phyloP scores from a whole-genome alignment of 2,797 vertebrate genomes.

The Linurgus olivaceus region DNA sequence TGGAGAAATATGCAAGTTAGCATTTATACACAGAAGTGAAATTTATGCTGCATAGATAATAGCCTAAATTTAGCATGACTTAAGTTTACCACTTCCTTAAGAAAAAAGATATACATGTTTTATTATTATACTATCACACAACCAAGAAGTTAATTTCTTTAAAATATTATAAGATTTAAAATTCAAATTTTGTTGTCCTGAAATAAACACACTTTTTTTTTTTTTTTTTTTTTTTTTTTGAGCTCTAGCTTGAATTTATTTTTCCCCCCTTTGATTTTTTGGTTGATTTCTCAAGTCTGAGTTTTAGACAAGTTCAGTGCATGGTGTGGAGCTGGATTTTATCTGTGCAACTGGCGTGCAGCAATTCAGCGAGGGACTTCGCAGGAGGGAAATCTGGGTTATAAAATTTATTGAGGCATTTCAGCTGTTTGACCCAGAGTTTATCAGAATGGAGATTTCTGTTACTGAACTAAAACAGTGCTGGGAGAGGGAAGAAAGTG shows the following conservation, averaged over 20 bases:
- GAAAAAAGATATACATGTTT: conserved; percentile 72
- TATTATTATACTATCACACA: conserved; percentile 67
- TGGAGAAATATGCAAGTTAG: conserved; percentile 88
- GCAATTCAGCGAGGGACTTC: background rate
- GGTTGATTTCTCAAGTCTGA: background rate
- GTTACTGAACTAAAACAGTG: background rate
- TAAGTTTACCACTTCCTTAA: conserved; percentile 85
- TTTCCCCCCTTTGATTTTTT: background rate
- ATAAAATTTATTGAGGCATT: background rate
- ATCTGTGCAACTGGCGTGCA: background rate
- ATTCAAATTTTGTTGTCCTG: conserved; percentile 53
- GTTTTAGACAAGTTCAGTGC: background rate
- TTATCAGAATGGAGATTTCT: conserved; percentile 14
- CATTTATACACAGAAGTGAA: conserved; percentile 87
- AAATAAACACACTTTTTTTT: background rate
- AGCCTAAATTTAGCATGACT: conserved; percentile 85
- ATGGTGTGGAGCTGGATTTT: conserved; percentile 20
- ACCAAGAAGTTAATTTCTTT: conserved; percentile 76
- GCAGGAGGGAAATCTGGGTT: conserved; percentile 28
- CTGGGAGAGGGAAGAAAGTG: conserved; percentile 12
- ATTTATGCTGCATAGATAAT: conserved; percentile 87
- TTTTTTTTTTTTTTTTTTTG: background rate
- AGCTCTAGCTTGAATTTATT: background rate
- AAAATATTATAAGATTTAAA: conserved; percentile 63
- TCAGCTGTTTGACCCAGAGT: conserved; percentile 25